Percentiles rank a stretch among this genome's conserved stretches.
Conservation (phyloP, 1,140 invertebrate genomes). For the Druon quercuslanigerum region DNA sequence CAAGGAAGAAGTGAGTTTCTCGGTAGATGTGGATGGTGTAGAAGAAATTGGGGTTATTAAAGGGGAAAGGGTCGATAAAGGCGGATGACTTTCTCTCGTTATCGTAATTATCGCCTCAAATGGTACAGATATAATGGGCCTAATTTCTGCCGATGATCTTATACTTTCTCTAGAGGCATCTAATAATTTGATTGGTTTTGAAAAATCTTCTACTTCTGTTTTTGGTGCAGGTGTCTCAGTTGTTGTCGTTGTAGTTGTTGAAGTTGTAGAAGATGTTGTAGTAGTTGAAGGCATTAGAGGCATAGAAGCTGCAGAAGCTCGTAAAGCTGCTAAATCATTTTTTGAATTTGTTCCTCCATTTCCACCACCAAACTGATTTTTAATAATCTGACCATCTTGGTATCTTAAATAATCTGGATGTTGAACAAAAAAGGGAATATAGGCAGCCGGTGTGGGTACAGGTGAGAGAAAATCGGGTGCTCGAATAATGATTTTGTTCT, state of each 20-base stretch:
- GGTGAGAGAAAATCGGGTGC: not conserved
- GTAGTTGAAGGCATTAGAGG: not conserved
- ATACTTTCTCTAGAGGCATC: conserved; percentile 1
- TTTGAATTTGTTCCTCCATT: not conserved
- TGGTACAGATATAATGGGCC: conserved; percentile 62
- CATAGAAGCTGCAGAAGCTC: not conserved
- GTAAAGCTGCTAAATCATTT: not conserved
- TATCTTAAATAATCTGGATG: not conserved
- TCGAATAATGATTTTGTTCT: not conserved
- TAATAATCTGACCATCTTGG: not conserved
- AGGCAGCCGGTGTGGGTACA: not conserved
- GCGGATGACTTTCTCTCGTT: conserved; percentile 45
- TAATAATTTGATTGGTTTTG: conserved; percentile 23
- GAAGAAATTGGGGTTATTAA: conserved; percentile 30
- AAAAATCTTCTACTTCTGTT: conserved; percentile 41
- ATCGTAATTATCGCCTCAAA: conserved; percentile 70
- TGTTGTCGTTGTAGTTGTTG: not conserved
- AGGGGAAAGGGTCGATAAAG: not conserved
- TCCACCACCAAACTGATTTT: not conserved
- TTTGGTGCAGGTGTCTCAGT: conserved; percentile 19
- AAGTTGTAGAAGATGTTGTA: not conserved
- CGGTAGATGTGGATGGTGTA: conserved; percentile 40
- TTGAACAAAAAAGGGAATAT: not conserved
- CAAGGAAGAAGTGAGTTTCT: conserved; percentile 35
- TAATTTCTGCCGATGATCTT: not conserved